Base-by-base conservation (phyloP, 2,888 invertebrate genomes). In the Tenthredo scrophulariae region DNA sequence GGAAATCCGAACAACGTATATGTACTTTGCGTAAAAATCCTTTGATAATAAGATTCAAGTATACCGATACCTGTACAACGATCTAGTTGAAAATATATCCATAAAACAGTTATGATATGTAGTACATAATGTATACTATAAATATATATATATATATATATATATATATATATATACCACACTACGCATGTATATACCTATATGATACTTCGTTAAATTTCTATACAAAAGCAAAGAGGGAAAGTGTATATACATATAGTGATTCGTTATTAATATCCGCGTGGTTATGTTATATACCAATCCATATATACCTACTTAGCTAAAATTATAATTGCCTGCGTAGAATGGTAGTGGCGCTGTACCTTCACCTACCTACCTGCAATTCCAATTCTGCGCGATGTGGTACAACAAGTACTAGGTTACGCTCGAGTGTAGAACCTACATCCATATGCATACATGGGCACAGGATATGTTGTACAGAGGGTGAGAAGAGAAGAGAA, bases 331-430 rank as follows among this genome's bases (percentile, higher is more conserved):
- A 62, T 62, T 62, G 62, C 62, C 62, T 62, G n/a, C n/a, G 13
- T 62, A 62, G 26, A 62, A 62, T 62, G 62, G 26, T 26, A 62
- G 54, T 7, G 54, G n/a, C 54, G 18, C n/a, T 54, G n/a, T n/a
- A 54, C 54, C n/a, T 54, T 54, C 6, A n/a, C 50, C 18, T 54
- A 54, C n/a, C 10, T 62, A 62, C 29, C 67, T 67, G 46, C 29
- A 77, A 46, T 22, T 15, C n/a, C 50, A 50, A 46, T 50, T 54
- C 77, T 50, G 9, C 13, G 40, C 75, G 15, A 75, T 40, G 74
- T 50, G 67, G 77, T 77, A 77, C 77, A 77, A 77, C 77, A 77
- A 77, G 77, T 77, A 46, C 77, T 10, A 10, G 43, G 40, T 26
- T 43, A 18, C 7, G 37, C 33, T 26, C 2, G 46, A 18, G 9